These are phyloP conservation scores for Alexandromys fortis DNA, from an alignment of 2,113 vertebrate genomes.

Conservation along the genomic window DNA sequence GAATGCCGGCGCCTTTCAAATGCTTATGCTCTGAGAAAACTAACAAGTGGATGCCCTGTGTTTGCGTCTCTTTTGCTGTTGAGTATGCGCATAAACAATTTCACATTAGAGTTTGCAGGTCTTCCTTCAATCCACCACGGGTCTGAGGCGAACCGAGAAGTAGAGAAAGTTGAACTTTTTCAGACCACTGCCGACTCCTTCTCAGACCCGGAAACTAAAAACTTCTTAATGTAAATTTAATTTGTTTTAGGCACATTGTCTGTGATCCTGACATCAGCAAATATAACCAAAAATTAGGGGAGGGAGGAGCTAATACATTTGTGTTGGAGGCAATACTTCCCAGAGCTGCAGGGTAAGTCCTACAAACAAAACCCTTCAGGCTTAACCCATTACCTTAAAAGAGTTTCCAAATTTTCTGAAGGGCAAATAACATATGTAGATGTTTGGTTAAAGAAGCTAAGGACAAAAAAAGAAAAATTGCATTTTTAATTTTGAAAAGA, in stretches of 20 bases:
- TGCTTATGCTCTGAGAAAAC: background rate
- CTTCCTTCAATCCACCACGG: conserved; percentile 9
- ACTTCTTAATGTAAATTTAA: background rate
- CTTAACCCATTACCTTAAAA: background rate
- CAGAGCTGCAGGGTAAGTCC: background rate
- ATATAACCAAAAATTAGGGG: background rate
- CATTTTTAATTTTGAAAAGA: conserved; percentile 71
- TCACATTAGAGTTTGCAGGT: background rate
- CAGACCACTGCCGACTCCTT: background rate
- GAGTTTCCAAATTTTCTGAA: conserved; percentile 22
- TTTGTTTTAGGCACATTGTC: background rate
- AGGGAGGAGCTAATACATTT: background rate
- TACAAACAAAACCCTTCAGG: background rate
- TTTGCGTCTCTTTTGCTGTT: conserved; percentile 1
- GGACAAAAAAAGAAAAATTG: conserved; percentile 53
- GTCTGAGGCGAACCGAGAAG: background rate
- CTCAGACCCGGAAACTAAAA: background rate
- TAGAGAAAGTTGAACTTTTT: background rate
- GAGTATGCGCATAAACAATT: background rate
- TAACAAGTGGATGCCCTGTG: background rate
- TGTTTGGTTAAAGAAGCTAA: background rate
- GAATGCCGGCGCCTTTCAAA: conserved; percentile 35
- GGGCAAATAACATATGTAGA: background rate
- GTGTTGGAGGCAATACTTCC: background rate
- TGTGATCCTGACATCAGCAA: background rate